phyloP scores from a whole-genome alignment of 2,113 vertebrate genomes.

The Conger conger region DNA sequence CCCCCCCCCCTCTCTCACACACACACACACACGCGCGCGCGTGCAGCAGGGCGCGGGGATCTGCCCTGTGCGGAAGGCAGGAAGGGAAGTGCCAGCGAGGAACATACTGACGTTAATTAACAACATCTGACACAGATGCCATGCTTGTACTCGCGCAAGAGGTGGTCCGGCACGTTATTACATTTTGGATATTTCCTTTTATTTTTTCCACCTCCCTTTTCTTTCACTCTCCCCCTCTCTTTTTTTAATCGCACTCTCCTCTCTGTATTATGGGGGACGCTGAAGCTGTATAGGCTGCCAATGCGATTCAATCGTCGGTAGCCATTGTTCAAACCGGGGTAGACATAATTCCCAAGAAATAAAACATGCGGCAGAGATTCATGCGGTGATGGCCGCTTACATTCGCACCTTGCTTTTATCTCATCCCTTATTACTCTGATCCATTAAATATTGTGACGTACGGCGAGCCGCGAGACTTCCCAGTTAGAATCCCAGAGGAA shows the following conservation, averaged over 20 bases:
- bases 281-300: constrained; percentile 51
- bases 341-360: constrained; percentile 41
- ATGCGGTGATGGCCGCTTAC: constrained; percentile 49
- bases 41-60: constrained; percentile 58
- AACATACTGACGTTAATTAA: constrained; percentile 80
- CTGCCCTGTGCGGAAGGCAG: constrained; percentile 65
- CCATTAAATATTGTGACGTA: constrained; percentile 73
- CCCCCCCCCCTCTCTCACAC: constrained; percentile 27
- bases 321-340: constrained; percentile 63
- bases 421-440: constrained; percentile 62
- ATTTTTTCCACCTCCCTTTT: constrained; percentile 53
- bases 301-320: constrained; percentile 62
- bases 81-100: constrained; percentile 70
- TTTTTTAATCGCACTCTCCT: constrained; percentile 68
- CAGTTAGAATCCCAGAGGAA: constrained; percentile 26
- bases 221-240: constrained; percentile 51
- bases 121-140: constrained; percentile 81
- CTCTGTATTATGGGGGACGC: constrained; percentile 53
- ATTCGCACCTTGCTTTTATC: constrained; percentile 66
- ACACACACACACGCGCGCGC: constrained; percentile 40
- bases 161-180: constrained; percentile 77
- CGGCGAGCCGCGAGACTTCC: constrained; percentile 57
- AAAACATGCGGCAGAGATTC: constrained; percentile 41
- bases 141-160: constrained; percentile 72
- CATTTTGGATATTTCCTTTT: constrained; percentile 74